Evolutionary conservation across 2,797 vertebrate species (phyloP).

Genomic region (Gymnothorax reevesii): DNA sequence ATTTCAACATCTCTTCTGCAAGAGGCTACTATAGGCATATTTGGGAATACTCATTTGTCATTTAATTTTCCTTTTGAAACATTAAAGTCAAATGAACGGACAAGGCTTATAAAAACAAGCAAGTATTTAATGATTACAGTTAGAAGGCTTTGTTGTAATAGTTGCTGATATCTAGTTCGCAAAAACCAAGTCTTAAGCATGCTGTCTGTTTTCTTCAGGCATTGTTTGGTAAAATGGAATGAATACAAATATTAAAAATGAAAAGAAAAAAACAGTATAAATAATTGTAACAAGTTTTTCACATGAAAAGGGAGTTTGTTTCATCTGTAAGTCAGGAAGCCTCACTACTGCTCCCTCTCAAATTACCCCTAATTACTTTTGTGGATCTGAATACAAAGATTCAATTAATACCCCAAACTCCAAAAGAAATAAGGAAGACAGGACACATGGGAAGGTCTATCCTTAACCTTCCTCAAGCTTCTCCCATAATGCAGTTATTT

Average conservation of each 20-base stretch:
- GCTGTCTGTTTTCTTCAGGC: constrained; percentile 6
- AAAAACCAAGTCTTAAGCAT: background rate
- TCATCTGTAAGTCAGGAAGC: background rate
- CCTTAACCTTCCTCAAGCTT: background rate
- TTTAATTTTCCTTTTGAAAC: background rate
- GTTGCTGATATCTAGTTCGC: background rate
- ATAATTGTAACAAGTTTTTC: constrained; percentile 1
- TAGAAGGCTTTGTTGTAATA: background rate
- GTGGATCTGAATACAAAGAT: background rate
- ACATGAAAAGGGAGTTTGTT: background rate
- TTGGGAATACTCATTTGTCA: background rate
- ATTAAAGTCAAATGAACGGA: constrained; percentile 26
- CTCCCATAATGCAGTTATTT: background rate
- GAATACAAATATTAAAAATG: constrained; percentile 40
- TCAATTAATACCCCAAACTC: background rate
- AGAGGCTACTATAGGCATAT: background rate
- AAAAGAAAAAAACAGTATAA: constrained; percentile 35
- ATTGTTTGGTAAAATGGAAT: constrained; percentile 47
- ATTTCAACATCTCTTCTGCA: background rate
- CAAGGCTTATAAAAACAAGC: constrained; percentile 20
- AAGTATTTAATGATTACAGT: background rate
- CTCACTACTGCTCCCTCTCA: background rate
- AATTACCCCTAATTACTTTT: background rate
- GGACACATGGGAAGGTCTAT: background rate
- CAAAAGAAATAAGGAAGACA: background rate